Percentiles rank a stretch among this genome's conserved stretches.
phyloP scores from a whole-genome alignment of 2,113 vertebrate genomes.

The Gallinago jamesoni region DNA sequence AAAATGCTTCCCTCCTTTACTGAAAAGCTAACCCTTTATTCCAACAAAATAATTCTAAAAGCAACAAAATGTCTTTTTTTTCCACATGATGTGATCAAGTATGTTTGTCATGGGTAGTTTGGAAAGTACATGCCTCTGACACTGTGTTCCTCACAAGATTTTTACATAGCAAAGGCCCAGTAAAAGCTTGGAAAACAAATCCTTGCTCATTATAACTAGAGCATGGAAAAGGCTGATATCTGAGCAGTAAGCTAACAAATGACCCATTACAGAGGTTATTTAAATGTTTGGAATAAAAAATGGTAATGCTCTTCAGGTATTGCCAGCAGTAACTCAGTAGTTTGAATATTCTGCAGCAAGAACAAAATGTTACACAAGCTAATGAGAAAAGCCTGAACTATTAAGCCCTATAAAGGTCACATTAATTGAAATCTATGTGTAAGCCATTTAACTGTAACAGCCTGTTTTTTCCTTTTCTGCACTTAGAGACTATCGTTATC shows the following conservation, averaged over 20 bases:
- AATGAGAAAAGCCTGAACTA: background rate
- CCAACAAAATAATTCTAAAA: background rate
- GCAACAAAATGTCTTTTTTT: background rate
- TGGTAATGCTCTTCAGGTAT: slow-evolving; percentile 55
- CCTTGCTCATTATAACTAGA: background rate
- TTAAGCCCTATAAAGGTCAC: background rate
- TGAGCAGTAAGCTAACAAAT: slow-evolving; percentile 37
- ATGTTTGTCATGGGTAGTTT: background rate
- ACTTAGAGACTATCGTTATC: background rate
- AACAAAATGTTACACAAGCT: slow-evolving; percentile 20
- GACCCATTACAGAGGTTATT: slow-evolving; percentile 66
- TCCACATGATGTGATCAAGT: background rate
- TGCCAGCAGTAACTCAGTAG: slow-evolving; percentile 12
- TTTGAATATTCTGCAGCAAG: slow-evolving; percentile 6
- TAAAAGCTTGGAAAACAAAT: slow-evolving; percentile 32
- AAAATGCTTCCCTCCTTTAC: background rate
- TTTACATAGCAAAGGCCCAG: background rate
- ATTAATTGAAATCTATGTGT: slow-evolving; percentile 26
- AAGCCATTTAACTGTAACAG: slow-evolving; percentile 7
- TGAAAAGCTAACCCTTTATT: background rate
- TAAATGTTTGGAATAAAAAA: slow-evolving; percentile 72
- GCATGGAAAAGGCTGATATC: slow-evolving; percentile 43
- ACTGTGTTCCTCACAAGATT: background rate
- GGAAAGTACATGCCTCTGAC: background rate
- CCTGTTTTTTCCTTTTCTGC: background rate